phyloP scores from a whole-genome alignment of 1,140 invertebrate species.

The Portunus trituberculatus region DNA sequence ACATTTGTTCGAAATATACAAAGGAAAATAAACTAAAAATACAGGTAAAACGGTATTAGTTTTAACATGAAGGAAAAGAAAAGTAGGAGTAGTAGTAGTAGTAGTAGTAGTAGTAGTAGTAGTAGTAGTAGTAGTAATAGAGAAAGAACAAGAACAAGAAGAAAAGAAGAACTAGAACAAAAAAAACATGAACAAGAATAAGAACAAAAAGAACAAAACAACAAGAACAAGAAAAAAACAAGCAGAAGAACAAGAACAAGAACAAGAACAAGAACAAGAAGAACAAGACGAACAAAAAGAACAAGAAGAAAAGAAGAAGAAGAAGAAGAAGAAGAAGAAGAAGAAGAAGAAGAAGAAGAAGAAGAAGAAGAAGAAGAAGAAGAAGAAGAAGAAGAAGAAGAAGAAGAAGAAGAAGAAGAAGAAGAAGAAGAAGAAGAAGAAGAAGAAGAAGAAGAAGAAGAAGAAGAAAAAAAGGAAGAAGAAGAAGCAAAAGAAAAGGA shows the following conservation, averaged over 20 bases:
- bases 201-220: not conserved
- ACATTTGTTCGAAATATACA: too few relatives aligned
- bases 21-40: too few relatives aligned
- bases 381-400: not conserved
- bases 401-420: too few relatives aligned
- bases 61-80: not conserved
- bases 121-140: slow-evolving; percentile 34
- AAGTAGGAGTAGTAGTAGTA: not conserved
- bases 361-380: not conserved
- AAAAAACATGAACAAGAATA: not conserved
- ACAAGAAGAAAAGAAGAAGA: not conserved
- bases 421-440: not conserved
- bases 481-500: not conserved
- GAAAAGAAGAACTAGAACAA: not conserved
- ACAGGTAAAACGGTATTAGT: too few relatives aligned
- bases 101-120: slow-evolving; percentile 25
- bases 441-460: not conserved
- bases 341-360: not conserved
- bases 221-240: not conserved
- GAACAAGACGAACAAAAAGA: not conserved
- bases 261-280: not conserved
- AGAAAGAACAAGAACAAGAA: not conserved
- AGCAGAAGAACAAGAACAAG: not conserved
- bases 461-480: not conserved
- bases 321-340: not conserved